Base-by-base conservation (phyloP, 2,113 vertebrate genomes). In the Gopherus evgoodei region DNA sequence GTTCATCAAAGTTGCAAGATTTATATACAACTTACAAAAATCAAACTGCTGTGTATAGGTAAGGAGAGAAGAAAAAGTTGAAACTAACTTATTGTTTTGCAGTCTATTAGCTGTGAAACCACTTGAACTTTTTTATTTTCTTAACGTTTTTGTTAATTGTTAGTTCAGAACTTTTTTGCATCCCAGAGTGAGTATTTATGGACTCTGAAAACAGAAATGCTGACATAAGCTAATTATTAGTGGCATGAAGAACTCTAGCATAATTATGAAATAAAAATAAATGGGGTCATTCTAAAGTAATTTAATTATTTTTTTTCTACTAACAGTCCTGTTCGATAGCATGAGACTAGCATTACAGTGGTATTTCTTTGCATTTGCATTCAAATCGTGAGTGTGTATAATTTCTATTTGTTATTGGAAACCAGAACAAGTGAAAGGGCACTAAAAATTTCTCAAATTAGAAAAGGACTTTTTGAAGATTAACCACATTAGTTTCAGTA, bases 201-300 rank as follows among this genome's bases (percentile, higher is more conserved):
- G 14, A 84, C 56, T 0, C 0, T 59, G 31, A 69, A 76, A 81
- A 42, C 14, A 94, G 24, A 91, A 97, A 83, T 76, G 1, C 7
- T 91, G 35, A 82, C 8, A 56, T 1, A 80, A 12, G 19, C 6
- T 62, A 62, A 85, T 31, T 86, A 84, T 81, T 11, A 84, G 4
- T 91, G 21, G 38, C 6, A 84, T 79, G 82, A 65, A 83, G 29
- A 82, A 91, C 29, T 52, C 82, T 81, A 5, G 2, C 86, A 1
- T 87, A 89, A 93, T 94, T 95, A 93, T 94, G 90, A 87, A 88
- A 90, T 53, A 91, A 81, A 96, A 59, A 9, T 89, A 93, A 49
- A 82, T 92, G 65, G 38, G 82, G 84, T 89, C 84, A 91, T 81
- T 69, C 25, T 91, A 86, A 97, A 91, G 17, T 72, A 90, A 93